Evolutionary conservation across 2,888 invertebrate species (phyloP), one percentile per base, ranked within the genome.

Genomic region (Phania funesta): DNA sequence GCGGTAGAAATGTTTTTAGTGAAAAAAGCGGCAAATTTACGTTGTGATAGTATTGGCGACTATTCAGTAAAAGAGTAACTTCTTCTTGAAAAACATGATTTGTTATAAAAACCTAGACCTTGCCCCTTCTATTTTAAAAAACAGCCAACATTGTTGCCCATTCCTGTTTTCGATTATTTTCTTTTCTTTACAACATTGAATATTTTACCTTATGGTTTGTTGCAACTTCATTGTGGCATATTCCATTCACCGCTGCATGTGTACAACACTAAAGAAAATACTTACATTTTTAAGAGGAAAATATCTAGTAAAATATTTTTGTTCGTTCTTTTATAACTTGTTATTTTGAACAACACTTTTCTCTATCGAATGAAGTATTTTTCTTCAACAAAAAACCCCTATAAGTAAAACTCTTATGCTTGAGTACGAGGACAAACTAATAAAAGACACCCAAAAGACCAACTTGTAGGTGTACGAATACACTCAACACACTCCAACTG

Each of bases 401-500:
- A 32, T 18, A 64, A 64, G 50, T 32, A 74, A 67, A 52, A 38
- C 56, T 48, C 54, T 1, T 22, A 35, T 32, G 50, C 77, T 22
- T 26, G 41, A 62, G 22, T 44, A 74, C 26, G n/a, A 56, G 38
- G 71, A 52, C 50, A 80, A 44, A 70, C 65, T 48, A 74, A 75
- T 56, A 75, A 83, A 84, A 82, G 79, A 74, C 80, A 80, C 83
- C 83, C 79, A 80, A 84, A 84, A 83, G 83, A 75, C 74, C 50
- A 82, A 83, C 76, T 81, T 80, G 76, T 76, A 78, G 82, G 74
- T 70, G 80, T 62, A 46, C 5, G 44, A 52, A 41, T 60, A 22
- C n/a, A n/a, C 26, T 38, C 24, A 16, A 32, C 41, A 44, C 20
- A 44, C 46, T 44, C 35, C 70, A 79, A 44, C 48, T 62, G 67